These are phyloP conservation scores for Periophthalmus magnuspinnatus DNA, from an alignment of 2,797 vertebrate genomes.

Conservation along the genomic window DNA sequence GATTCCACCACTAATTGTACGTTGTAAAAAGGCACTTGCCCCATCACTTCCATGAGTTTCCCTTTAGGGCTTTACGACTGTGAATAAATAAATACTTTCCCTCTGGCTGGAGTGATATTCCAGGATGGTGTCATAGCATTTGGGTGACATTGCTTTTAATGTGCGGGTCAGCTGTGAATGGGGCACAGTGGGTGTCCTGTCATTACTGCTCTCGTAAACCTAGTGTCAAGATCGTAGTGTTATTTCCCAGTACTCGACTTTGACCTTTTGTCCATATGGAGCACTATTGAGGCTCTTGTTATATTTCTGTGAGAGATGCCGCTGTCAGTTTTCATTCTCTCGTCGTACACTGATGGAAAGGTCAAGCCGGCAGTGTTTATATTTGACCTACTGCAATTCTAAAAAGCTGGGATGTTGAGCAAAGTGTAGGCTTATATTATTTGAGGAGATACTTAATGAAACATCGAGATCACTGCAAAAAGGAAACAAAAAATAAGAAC, in stretches of 20 bases:
- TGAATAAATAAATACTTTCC: slow-evolving; percentile 31
- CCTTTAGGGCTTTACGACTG: slow-evolving; percentile 36
- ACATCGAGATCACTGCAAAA: no score
- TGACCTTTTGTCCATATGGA: slow-evolving; percentile 45
- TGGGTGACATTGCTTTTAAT: slow-evolving; percentile 21
- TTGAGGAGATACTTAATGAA: background rate
- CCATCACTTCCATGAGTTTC: slow-evolving; percentile 28
- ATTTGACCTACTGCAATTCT: slow-evolving; percentile 1
- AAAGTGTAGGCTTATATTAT: background rate
- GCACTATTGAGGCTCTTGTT: slow-evolving; percentile 19
- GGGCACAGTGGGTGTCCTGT: slow-evolving; percentile 30
- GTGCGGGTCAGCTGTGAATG: slow-evolving; percentile 16
- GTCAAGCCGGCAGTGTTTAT: slow-evolving; percentile 35
- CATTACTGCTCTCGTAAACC: slow-evolving; percentile 27
- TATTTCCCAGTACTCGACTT: slow-evolving; percentile 23
- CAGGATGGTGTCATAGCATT: slow-evolving; percentile 15
- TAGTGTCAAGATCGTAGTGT: slow-evolving; percentile 28
- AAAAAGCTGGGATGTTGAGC: background rate
- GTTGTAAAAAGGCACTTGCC: slow-evolving; percentile 6
- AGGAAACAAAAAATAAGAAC: no score
- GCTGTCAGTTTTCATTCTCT: slow-evolving; percentile 43
- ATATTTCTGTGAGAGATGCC: slow-evolving; percentile 36
- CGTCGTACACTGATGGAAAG: slow-evolving; percentile 30
- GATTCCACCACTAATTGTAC: slow-evolving; percentile 50
- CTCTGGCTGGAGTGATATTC: slow-evolving; percentile 23